Evolutionary conservation across 2,888 invertebrate species (phyloP).

Genomic region (Scaptomyza flava): DNA sequence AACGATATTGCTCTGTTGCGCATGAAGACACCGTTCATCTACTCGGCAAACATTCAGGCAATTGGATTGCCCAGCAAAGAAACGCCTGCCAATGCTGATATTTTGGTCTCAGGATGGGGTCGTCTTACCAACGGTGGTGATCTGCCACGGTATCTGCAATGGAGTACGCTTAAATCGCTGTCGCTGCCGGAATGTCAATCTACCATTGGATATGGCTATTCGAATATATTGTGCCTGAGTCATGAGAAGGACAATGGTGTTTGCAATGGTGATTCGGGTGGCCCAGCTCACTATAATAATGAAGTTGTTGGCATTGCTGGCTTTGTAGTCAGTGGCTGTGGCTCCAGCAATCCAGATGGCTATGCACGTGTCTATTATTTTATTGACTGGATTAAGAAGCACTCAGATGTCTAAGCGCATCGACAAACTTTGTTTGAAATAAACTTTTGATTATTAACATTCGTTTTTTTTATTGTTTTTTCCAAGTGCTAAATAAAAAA

Average conservation of each 20-base stretch:
- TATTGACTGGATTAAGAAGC: conserved; percentile 70
- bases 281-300: conserved; percentile 73
- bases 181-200: conserved; percentile 30
- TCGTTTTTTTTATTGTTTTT: no score
- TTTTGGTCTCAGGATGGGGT: conserved; percentile 81
- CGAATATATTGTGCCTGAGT: conserved; percentile 70
- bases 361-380: conserved; percentile 75
- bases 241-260: conserved; percentile 69
- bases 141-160: conserved; percentile 70
- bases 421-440: no score
- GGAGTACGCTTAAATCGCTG: conserved; percentile 62
- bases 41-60: conserved; percentile 62
- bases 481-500: not conserved
- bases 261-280: conserved; percentile 81
- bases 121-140: conserved; percentile 58
- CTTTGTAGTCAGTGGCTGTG: conserved; percentile 70
- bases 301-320: conserved; percentile 77
- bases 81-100: conserved; percentile 53
- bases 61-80: conserved; percentile 69
- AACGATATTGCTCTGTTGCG: conserved; percentile 77
- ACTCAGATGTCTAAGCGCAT: conserved; percentile 35
- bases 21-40: conserved; percentile 64
- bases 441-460: not conserved
- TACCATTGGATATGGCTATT: conserved; percentile 53
- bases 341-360: conserved; percentile 76